phyloP scores from a whole-genome alignment of 2,797 vertebrate species.

The Anabas testudineus region DNA sequence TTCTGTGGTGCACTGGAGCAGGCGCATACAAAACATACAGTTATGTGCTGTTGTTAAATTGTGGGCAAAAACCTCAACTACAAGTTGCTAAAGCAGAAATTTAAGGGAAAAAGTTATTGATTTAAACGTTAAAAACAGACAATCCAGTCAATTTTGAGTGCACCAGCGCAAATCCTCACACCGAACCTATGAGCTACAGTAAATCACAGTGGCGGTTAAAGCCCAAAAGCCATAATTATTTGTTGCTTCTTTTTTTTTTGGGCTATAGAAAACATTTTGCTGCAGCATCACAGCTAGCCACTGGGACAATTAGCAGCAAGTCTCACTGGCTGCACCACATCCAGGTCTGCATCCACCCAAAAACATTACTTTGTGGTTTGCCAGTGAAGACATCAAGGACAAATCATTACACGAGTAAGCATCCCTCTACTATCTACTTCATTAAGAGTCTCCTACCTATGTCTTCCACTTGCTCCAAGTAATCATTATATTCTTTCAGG shows the following conservation, averaged over 20 bases:
- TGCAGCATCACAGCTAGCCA: neutral
- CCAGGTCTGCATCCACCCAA: slow-evolving; percentile 3
- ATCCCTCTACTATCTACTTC: slow-evolving; percentile 11
- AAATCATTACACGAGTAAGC: slow-evolving; percentile 42
- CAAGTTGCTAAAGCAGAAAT: neutral
- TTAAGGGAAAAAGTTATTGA: neutral
- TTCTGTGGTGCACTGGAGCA: neutral
- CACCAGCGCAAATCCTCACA: slow-evolving; percentile 3
- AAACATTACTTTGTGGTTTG: slow-evolving; percentile 10
- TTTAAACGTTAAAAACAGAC: neutral
- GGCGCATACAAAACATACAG: neutral
- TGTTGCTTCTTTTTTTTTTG: neutral
- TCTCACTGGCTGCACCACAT: slow-evolving; percentile 2
- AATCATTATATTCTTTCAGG: slow-evolving; percentile 95
- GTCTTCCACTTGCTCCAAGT: slow-evolving; percentile 95
- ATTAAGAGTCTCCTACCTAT: slow-evolving; percentile 84
- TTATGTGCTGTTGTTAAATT: neutral
- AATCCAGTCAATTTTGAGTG: neutral
- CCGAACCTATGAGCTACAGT: neutral
- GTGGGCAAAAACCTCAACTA: neutral
- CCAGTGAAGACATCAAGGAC: slow-evolving; percentile 34
- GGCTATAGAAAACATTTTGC: too few species aligned
- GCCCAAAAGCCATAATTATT: neutral
- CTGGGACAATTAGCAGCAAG: slow-evolving; percentile 1
- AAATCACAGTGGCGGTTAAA: neutral